Evolutionary conservation across 2,797 vertebrate genomes (phyloP), one percentile per base, ranked within the genome.

Genomic region (Typhlichthys eigenmanni): DNA sequence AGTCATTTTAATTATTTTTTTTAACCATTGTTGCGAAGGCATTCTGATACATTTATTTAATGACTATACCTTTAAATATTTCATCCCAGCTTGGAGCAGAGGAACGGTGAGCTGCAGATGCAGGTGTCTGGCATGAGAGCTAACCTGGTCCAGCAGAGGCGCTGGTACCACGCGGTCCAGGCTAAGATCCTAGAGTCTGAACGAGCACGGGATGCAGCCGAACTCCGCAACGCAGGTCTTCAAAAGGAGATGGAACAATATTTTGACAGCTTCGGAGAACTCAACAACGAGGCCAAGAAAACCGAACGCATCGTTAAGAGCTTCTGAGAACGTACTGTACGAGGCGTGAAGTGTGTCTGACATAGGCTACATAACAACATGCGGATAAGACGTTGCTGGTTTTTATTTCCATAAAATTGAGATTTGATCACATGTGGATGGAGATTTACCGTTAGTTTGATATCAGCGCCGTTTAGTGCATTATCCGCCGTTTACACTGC

Each of bases 161-260:
- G 87, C 68, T 72, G 87, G 87, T 81, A 90, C 80, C 81, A 69
- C 3, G 85, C 79, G 0, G 79, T 74, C 60, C 91, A 94, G 84
- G 83, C 68, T 5, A 91, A 87, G 79, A 87, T 89, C 1, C 16
- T 2, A 2, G 89, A 91, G 5, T 86, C 88, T 0, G 91, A 94
- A 69, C 85, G 73, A 13, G 87, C 75, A 5, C 78, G 88, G 13
- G 74, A 73, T n/a, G 80, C 87, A 0, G 91, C 90, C 0, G 91
- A 94, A 61, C 71, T 53, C 45, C 88, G 74, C 74, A 94, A 94
- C 0, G 58, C 86, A 13, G 83, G 34, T 0, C 87, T 93, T 68
- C 91, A 93, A 65, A 89, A 60, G 55, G 91, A 93, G 87, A 92
- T 89, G 88, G 92, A 93, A 53, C 89, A 92, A 66, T 91, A 92